Evolutionary conservation across 2,888 invertebrate species (phyloP).

Genomic region (Notocelia uddmanniana): DNA sequence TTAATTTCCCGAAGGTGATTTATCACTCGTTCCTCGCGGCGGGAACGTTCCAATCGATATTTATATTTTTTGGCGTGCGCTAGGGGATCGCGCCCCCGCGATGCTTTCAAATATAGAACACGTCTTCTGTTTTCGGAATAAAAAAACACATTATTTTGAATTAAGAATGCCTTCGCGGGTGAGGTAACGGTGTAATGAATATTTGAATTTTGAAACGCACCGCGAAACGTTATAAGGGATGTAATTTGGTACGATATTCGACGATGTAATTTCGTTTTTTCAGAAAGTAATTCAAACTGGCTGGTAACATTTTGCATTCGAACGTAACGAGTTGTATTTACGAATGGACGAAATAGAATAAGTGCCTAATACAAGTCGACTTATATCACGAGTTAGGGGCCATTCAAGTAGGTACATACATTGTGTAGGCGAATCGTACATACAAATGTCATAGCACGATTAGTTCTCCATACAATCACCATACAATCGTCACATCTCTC

Average conservation of each 20-base stretch:
- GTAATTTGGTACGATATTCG: conserved; percentile 38
- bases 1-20: conserved; percentile 86
- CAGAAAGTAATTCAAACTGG: conserved; percentile 38
- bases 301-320: conserved; percentile 20
- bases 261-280: conserved; percentile 35
- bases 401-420: conserved; percentile 38
- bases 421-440: conserved; percentile 43
- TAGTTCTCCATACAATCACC: conserved; percentile 66
- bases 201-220: conserved; percentile 49
- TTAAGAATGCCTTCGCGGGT: conserved; percentile 79
- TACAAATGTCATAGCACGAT: conserved; percentile 48
- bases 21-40: conserved; percentile 75
- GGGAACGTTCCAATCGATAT: conserved; percentile 69
- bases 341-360: conserved; percentile 16
- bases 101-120: conserved; percentile 80
- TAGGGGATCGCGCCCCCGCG: conserved; percentile 75
- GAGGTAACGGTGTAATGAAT: conserved; percentile 60
- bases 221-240: conserved; percentile 36
- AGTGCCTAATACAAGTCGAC: conserved; percentile 7
- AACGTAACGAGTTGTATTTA: conserved; percentile 18
- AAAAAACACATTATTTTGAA: conserved; percentile 74
- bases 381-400: conserved; percentile 38
- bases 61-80: conserved; percentile 63
- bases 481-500: conserved; percentile 80
- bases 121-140: conserved; percentile 68